Conservation (phyloP, 2,888 invertebrate species). For the Xylocampa areola region DNA sequence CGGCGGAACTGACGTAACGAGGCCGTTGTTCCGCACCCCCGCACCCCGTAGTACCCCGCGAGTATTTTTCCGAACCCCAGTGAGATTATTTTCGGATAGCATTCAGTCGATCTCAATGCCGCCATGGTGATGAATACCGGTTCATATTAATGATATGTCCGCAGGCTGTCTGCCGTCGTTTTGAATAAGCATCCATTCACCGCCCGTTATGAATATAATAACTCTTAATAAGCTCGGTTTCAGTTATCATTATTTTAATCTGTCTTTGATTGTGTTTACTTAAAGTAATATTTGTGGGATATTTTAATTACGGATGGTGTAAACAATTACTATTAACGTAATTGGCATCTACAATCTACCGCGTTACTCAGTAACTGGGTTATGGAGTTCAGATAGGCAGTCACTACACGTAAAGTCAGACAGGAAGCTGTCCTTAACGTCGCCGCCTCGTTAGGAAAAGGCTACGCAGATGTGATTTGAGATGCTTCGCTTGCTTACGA, state of each 20-base stretch:
- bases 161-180: conserved; percentile 70
- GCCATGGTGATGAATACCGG: conserved; percentile 83
- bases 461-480: too few relatives aligned
- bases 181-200: conserved; percentile 59
- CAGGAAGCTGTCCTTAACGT: too few relatives aligned
- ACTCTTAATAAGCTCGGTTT: conserved; percentile 65
- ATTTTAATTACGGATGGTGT: too few relatives aligned
- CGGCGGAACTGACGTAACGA: conserved; percentile 88
- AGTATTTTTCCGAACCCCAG: conserved; percentile 66
- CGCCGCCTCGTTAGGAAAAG: too few relatives aligned
- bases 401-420: too few relatives aligned
- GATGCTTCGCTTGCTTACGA: too few relatives aligned
- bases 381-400: too few relatives aligned
- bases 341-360: too few relatives aligned
- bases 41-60: conserved; percentile 51
- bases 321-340: too few relatives aligned
- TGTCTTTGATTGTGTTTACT: conserved; percentile 10
- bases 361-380: too few relatives aligned
- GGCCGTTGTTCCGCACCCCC: conserved; percentile 82
- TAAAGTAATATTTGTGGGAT: too few relatives aligned
- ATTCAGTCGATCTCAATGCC: conserved; percentile 81
- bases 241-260: conserved; percentile 46
- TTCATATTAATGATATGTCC: conserved; percentile 84
- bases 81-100: conserved; percentile 81
- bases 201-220: conserved; percentile 66